phyloP scores from a whole-genome alignment of 2,888 invertebrate species.

The Caenorhabditis sulstoni region DNA sequence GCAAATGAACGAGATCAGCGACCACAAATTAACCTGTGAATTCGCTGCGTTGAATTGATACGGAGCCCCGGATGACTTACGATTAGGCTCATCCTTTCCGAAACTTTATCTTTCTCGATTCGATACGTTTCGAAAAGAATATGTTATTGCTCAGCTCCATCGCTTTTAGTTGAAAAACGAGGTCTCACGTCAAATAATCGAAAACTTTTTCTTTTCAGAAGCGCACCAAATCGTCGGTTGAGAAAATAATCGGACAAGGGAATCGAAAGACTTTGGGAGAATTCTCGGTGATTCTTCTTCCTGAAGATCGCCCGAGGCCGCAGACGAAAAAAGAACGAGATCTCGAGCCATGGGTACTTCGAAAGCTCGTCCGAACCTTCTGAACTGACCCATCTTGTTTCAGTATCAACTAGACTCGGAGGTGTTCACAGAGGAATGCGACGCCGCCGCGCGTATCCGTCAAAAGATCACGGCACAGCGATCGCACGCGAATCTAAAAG shows the following conservation, averaged over 20 bases:
- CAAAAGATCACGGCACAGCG: conserved; percentile 59
- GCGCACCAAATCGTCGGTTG: conserved; percentile 47
- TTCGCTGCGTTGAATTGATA: no score
- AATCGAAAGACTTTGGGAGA: conserved; percentile 57
- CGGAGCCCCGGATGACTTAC: no score
- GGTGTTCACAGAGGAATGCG: conserved; percentile 46
- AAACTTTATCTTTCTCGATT: not conserved
- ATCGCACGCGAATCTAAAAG: conserved; percentile 52
- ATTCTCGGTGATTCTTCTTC: conserved; percentile 55
- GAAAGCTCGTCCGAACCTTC: not conserved
- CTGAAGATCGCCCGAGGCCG: conserved; percentile 39
- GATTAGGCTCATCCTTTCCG: no score
- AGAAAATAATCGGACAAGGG: conserved; percentile 47
- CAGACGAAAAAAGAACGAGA: conserved; percentile 25
- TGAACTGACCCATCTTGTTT: not conserved
- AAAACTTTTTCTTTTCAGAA: no score
- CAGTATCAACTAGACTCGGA: conserved; percentile 57
- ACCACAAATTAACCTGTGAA: no score
- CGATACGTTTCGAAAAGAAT: not conserved
- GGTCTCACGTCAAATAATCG: no score
- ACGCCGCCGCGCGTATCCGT: conserved; percentile 52
- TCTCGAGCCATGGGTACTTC: conserved; percentile 39
- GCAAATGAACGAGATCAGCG: no score
- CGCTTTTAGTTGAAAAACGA: no score
- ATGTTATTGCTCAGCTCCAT: not conserved